Percentiles rank a stretch among this genome's conserved stretches.
Evolutionary conservation across 2,113 vertebrate genomes (phyloP).

Genomic region (Corvus cornix): DNA sequence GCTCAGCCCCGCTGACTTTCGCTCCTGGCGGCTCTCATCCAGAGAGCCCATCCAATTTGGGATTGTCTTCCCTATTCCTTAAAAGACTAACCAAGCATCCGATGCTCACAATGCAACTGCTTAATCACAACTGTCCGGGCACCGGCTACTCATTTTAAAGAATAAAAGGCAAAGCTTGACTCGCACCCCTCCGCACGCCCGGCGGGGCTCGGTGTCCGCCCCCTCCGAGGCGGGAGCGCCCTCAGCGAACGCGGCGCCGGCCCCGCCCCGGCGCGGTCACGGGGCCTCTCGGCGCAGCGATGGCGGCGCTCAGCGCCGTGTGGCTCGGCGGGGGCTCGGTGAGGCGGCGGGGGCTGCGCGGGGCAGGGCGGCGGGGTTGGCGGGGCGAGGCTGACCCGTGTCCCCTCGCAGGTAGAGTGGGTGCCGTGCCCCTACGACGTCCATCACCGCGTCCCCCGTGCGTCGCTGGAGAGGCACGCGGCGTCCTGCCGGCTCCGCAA

Average conservation of each 20-base stretch:
- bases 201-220: accelerated
- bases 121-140: background rate
- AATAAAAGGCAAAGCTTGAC: accelerated
- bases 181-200: accelerated
- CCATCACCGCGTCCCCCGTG: conserved; percentile 80
- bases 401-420: conserved; percentile 67
- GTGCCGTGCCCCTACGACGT: conserved; percentile 83
- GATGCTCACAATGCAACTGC: background rate
- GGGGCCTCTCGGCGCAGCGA: accelerated
- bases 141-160: background rate
- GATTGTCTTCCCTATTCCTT: background rate
- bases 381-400: background rate
- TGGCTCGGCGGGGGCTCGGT: background rate
- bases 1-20: background rate
- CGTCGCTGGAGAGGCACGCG: conserved; percentile 83
- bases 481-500: conserved; percentile 77
- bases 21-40: background rate
- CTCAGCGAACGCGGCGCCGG: background rate
- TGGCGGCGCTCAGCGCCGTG: background rate
- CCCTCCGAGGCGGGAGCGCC: accelerated
- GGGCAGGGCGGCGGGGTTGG: too few species aligned
- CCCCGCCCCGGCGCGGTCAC: background rate
- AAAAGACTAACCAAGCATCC: background rate
- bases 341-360: background rate
- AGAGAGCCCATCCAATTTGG: background rate